Percentiles rank a stretch among this genome's conserved stretches.
Evolutionary conservation across 2,888 invertebrate genomes (phyloP).

Genomic region (Epistrophe eligans): DNA sequence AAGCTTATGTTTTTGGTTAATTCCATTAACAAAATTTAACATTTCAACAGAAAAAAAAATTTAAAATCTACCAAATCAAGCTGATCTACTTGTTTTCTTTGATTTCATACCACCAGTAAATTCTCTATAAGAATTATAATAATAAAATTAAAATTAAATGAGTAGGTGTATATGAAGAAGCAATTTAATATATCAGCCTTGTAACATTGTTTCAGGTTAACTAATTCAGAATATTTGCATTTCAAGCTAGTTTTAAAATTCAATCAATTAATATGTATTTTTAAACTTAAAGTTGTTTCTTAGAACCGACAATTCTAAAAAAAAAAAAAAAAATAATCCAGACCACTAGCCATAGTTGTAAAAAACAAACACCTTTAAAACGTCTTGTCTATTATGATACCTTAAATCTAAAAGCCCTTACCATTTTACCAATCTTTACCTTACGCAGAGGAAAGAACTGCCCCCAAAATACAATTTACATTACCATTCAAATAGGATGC

Average conservation of each 20-base stretch:
- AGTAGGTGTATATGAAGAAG: background rate
- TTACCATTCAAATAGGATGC: slow-evolving; percentile 84
- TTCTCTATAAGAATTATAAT: too few species aligned
- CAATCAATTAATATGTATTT: too few species aligned
- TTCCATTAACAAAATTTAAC: too few species aligned
- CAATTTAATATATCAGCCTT: background rate
- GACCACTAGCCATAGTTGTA: background rate
- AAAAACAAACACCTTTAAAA: background rate
- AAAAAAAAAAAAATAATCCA: too few species aligned
- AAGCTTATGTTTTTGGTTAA: too few species aligned
- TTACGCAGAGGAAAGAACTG: slow-evolving; percentile 35
- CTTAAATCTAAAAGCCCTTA: slow-evolving; percentile 16
- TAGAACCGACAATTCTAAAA: background rate
- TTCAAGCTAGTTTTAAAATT: too few species aligned
- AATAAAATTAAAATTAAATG: background rate
- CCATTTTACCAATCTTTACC: slow-evolving; percentile 42
- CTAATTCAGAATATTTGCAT: background rate
- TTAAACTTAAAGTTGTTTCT: too few species aligned
- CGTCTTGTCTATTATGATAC: background rate
- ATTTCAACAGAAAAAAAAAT: too few species aligned
- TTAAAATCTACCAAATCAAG: too few species aligned
- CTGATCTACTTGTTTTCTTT: too few species aligned
- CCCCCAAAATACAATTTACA: slow-evolving; percentile 31
- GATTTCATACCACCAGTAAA: too few species aligned
- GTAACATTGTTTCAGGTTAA: background rate